Evolutionary conservation across 2,113 vertebrate species (phyloP).

Genomic region (Struthidea cinerea): DNA sequence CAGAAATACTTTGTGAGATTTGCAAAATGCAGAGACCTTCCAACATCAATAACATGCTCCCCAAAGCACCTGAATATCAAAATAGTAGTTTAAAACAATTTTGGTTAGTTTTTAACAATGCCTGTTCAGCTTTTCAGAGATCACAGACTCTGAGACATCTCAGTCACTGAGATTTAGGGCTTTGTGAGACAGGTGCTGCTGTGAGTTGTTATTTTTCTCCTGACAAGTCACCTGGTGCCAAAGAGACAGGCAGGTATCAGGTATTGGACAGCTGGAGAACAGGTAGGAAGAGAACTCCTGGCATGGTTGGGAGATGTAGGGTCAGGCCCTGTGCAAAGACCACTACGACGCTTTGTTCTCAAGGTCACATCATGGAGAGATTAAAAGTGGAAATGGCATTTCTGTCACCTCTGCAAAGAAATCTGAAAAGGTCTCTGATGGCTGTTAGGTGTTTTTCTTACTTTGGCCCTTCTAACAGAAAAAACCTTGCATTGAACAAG

Average conservation of each 20-base stretch:
- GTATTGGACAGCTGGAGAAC: not conserved
- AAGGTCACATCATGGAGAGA: not conserved
- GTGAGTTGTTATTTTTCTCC: not conserved
- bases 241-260: not conserved
- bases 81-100: not conserved
- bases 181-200: not conserved
- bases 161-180: not conserved
- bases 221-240: not conserved
- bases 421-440: not conserved
- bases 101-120: not conserved
- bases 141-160: not conserved
- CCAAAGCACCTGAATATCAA: not conserved
- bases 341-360: not conserved
- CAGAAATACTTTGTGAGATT: constrained; percentile 12
- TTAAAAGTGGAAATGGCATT: not conserved
- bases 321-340: not conserved
- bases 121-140: not conserved
- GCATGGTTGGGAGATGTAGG: not conserved
- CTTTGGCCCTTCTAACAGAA: not conserved
- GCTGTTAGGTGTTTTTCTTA: not conserved
- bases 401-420: not conserved
- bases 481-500: not conserved
- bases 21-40: not conserved
- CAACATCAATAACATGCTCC: not conserved
- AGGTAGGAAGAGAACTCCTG: not conserved